Base-by-base conservation (phyloP, 2,888 invertebrate genomes). In the Sussaba pulchella region DNA sequence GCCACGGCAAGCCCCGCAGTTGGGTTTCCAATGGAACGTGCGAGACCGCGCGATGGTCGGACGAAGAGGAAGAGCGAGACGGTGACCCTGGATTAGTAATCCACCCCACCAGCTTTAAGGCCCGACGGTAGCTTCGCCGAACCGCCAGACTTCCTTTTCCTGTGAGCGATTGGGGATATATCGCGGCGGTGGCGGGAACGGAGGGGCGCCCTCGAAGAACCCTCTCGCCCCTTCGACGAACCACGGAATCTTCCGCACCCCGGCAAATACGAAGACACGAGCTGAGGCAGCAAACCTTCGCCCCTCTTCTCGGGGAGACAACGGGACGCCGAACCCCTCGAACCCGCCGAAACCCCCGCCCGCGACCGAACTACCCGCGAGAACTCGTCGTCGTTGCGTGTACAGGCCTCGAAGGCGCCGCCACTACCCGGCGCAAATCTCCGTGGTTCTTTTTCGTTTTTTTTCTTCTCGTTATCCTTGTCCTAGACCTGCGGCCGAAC, bases 401-500 rank as follows among this genome's bases (percentile, higher is more conserved):
- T n/a, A n/a, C 8, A 21, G 50, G 17, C 12, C 19, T 19, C 26
- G 26, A 8, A 6, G 26, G 26, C 52, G 52, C 52, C 52, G 14
- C n/a, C 2, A 54, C 12, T 14, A 21, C 52, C 66, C 8, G n/a
- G n/a, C n/a, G n/a, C n/a, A n/a, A n/a, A n/a, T n/a, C n/a, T n/a
- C n/a, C n/a, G n/a, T n/a, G n/a, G n/a, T n/a, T n/a, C n/a, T n/a
- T n/a, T n/a, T n/a, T n/a, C n/a, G 17, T 50, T 50, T 9, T 17
- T 19, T 17, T 36, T 3, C 12, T 36, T 14, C 31, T 64, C n/a
- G 26, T 54, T 47, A 63, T 31, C 43, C 66, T 57, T 67, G 67
- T 67, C 75, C 67, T 72, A 72, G 63, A 72, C 72, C 63, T 63
- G 41, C 52, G 43, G 41, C 26, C 36, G 9, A 31, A 36, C 26